Evolutionary conservation across 2,113 vertebrate species (phyloP), one percentile per base, ranked within the genome.

Genomic region (Synodontis membranacea): DNA sequence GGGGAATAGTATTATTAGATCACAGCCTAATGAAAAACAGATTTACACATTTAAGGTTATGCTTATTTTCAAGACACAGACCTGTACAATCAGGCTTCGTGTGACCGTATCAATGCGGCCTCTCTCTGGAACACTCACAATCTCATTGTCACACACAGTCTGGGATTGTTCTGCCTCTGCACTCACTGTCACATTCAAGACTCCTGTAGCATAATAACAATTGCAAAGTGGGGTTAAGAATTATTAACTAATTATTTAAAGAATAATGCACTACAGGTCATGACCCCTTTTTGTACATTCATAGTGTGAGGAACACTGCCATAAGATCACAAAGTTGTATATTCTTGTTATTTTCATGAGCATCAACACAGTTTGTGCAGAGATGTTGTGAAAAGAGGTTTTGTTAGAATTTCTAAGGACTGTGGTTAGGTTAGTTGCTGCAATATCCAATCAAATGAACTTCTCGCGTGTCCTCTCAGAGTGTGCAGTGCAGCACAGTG

Each of bases 41-140:
- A n/a, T 42, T 74, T 74, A 28, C 10, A 74, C 2, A 14, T 74
- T 12, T 25, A 44, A 25, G 4, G 21, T 44, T 44, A 28, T 64
- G 14, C 19, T 19, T 42, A 23, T 4, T 58, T 79, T 82, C 11
- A 44, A 3, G 0, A 37, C 28, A 56, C 93, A 88, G 56, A 97
- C 96, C 95, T 96, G 94, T 52, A 97, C 95, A 42, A 96, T 92
- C 68, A 97, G 92, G 31, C 92, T 80, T 6, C 90, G 92, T 76
- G 94, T 95, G 79, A 97, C 95, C n/a, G n/a, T n/a, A n/a, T n/a
- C n/a, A n/a, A n/a, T n/a, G n/a, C n/a, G n/a, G n/a, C n/a, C n/a
- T n/a, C n/a, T n/a, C n/a, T n/a, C n/a, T n/a, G n/a, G n/a, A n/a
- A n/a, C n/a, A n/a, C n/a, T n/a, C n/a, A n/a, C n/a, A n/a, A n/a